Conservation (phyloP, 2,888 invertebrate species). For the Platycheirus albimanus region DNA sequence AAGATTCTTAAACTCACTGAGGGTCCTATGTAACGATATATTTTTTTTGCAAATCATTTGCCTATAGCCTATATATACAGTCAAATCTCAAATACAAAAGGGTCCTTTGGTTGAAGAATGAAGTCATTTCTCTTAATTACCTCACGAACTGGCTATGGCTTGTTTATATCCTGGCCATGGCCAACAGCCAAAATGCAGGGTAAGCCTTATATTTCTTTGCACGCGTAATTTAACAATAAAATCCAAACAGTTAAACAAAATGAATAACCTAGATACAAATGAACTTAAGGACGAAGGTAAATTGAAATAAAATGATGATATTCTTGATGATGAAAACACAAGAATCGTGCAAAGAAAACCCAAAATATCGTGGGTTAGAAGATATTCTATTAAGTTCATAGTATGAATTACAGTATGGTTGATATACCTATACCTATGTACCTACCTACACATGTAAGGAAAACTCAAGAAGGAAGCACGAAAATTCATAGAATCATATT, state of each 20-base stretch:
- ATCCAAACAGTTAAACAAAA: slow-evolving; percentile 47
- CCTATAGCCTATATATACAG: neutral
- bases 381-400: no score
- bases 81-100: neutral
- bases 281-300: slow-evolving; percentile 6
- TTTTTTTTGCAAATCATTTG: slow-evolving; percentile 19
- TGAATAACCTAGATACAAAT: slow-evolving; percentile 17
- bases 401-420: no score
- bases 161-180: neutral
- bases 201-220: slow-evolving; percentile 8
- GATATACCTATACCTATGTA: no score
- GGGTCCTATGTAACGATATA: neutral
- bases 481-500: neutral
- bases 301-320: slow-evolving; percentile 3
- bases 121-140: slow-evolving; percentile 59
- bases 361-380: no score
- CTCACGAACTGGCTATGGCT: slow-evolving; percentile 2
- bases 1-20: neutral
- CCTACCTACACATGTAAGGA: no score
- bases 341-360: neutral
- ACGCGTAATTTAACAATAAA: slow-evolving; percentile 59
- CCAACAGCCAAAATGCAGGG: slow-evolving; percentile 17
- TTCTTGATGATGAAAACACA: neutral
- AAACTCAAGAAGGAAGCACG: neutral
- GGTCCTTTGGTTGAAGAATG: slow-evolving; percentile 23